phyloP scores from a whole-genome alignment of 1,140 invertebrate species.

The Callitettix versicolor region DNA sequence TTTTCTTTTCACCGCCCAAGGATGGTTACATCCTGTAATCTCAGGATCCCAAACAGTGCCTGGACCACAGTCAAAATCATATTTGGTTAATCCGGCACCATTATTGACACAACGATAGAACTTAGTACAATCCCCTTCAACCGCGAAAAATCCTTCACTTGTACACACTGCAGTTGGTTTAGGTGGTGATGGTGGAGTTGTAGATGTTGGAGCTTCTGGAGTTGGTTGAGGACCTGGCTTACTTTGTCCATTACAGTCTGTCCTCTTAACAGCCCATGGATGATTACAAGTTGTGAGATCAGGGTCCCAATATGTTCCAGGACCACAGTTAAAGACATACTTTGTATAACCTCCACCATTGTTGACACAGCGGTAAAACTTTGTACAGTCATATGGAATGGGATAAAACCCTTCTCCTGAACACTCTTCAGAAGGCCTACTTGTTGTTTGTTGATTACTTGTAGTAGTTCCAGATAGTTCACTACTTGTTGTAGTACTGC shows the following conservation, averaged over 20 bases:
- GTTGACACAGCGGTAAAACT: slow-evolving; percentile 35
- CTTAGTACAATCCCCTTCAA: slow-evolving; percentile 34
- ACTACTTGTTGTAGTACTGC: too few species aligned
- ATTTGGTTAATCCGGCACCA: slow-evolving; percentile 34
- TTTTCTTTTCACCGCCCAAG: slow-evolving; percentile 30
- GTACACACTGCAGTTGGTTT: too few species aligned
- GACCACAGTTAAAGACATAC: slow-evolving; percentile 34
- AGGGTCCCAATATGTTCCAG: slow-evolving; percentile 38
- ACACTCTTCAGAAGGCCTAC: too few species aligned
- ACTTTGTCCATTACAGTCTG: slow-evolving; percentile 15
- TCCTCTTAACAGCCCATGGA: slow-evolving; percentile 31
- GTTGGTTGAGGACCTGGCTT: background rate
- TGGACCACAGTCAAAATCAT: slow-evolving; percentile 34
- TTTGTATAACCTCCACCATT: slow-evolving; percentile 33
- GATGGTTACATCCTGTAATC: slow-evolving; percentile 38
- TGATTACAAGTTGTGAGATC: slow-evolving; percentile 38
- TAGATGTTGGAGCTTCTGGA: too few species aligned
- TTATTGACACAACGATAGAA: slow-evolving; percentile 35
- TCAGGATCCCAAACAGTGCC: slow-evolving; percentile 38
- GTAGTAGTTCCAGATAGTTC: too few species aligned
- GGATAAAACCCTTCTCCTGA: slow-evolving; percentile 46
- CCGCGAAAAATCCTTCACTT: slow-evolving; percentile 44
- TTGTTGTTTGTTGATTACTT: too few species aligned
- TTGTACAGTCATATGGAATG: slow-evolving; percentile 33
- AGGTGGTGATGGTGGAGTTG: too few species aligned